Evolutionary conservation across 2,888 invertebrate genomes (phyloP), one percentile per base, ranked within the genome.

Genomic region (Dexiosoma caninum): DNA sequence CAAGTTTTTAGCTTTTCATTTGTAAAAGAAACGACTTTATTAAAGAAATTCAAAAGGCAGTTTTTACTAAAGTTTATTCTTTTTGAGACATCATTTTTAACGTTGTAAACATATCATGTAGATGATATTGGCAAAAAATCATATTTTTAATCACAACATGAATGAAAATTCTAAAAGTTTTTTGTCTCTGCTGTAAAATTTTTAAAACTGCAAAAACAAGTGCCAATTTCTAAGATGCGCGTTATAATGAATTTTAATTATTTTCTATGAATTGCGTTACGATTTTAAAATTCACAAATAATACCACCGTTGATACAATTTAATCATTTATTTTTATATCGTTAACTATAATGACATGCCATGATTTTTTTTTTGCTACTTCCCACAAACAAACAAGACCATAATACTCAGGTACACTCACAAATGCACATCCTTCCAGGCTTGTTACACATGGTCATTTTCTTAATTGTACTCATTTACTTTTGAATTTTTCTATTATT

Each of bases 301-400:
- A 49, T 49, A 21, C 12, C 30, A 21, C 14, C 16, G 40, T 49
- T 49, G 14, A 51, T 66, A 59, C 12, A 75, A 70, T 70, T 77
- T 64, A 77, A 55, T 5, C 44, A 69, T 66, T 75, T 66, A 66
- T 76, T 76, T 69, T 62, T 64, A 23, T 64, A 77, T 71, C 64
- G 64, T 70, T 71, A 70, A 77, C 49, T 77, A 9, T 49, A 77
- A 64, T 70, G 70, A 40, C 70, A 42, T 46, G 46, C 40, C 55
- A 60, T 55, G 40, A 67, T 42, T 55, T 12, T 46, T 27, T 46
- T 35, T n/a, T n/a, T n/a, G n/a, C n/a, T n/a, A n/a, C n/a, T n/a
- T 44, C 27, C 8, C 5, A 19, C 19, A 21, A 74, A 19, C 21
- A 23, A 9, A 16, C 23, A 8, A 10, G 51, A 53, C 12, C 32